Evolutionary conservation across 2,113 vertebrate species (phyloP).

Genomic region (Leiothrix lutea): DNA sequence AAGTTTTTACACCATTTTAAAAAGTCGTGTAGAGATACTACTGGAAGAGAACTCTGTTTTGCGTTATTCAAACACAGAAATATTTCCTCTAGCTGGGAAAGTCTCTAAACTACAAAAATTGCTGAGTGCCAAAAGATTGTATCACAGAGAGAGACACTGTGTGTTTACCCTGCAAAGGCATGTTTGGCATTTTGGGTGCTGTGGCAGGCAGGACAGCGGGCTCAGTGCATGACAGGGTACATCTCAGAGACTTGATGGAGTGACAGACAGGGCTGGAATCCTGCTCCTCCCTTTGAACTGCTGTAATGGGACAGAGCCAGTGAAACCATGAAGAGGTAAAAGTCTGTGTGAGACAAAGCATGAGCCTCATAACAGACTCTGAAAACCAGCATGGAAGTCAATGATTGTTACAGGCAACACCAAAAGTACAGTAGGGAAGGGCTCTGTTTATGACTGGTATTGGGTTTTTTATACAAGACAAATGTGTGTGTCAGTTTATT

Average conservation of each 20-base stretch:
- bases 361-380: not conserved
- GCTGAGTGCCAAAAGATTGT: not conserved
- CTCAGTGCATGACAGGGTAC: not conserved
- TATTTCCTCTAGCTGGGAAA: not conserved
- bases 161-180: not conserved
- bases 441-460: not conserved
- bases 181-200: not conserved
- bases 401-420: not conserved
- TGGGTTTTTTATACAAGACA: not conserved
- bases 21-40: not conserved
- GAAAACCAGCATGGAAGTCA: accelerated
- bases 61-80: not conserved
- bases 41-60: not conserved
- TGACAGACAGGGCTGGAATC: not conserved
- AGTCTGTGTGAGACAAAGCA: not conserved
- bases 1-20: not conserved
- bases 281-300: not conserved
- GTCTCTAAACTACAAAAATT: not conserved
- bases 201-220: not conserved
- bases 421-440: not conserved
- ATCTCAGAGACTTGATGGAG: not conserved
- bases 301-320: not conserved
- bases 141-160: not conserved
- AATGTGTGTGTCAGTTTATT: not conserved
- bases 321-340: not conserved